These are phyloP conservation scores for Graptemys geographica DNA, from an alignment of 2,797 vertebrate species.

Conservation along the genomic window DNA sequence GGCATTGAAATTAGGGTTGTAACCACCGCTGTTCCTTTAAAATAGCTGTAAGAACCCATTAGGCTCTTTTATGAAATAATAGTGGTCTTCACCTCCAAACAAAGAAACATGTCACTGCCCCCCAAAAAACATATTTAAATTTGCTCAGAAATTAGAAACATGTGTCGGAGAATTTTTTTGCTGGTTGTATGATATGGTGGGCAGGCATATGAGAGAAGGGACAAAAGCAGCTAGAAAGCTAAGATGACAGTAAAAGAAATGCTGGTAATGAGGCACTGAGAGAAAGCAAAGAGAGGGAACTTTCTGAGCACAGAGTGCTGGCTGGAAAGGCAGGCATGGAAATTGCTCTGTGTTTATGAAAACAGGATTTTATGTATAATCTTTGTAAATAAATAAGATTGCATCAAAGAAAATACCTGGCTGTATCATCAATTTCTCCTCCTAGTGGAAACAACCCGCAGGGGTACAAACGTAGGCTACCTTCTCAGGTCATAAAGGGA, in stretches of 20 bases:
- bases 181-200: neutral
- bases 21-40: neutral
- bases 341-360: neutral
- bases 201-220: neutral
- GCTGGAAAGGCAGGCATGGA: neutral
- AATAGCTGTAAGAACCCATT: neutral
- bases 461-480: neutral
- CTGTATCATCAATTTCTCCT: neutral
- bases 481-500: neutral
- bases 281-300: neutral
- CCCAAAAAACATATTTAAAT: neutral
- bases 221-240: neutral
- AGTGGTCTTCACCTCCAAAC: neutral
- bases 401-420: neutral
- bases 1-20: neutral
- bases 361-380: neutral
- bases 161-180: neutral
- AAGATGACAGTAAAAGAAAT: neutral
- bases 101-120: neutral
- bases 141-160: neutral
- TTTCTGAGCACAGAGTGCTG: neutral
- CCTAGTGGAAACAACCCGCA: neutral
- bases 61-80: neutral
- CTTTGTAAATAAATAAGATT: neutral
- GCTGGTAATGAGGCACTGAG: neutral